Base-by-base conservation (phyloP, 2,888 invertebrate genomes). In the Ormyrus pomaceus region DNA sequence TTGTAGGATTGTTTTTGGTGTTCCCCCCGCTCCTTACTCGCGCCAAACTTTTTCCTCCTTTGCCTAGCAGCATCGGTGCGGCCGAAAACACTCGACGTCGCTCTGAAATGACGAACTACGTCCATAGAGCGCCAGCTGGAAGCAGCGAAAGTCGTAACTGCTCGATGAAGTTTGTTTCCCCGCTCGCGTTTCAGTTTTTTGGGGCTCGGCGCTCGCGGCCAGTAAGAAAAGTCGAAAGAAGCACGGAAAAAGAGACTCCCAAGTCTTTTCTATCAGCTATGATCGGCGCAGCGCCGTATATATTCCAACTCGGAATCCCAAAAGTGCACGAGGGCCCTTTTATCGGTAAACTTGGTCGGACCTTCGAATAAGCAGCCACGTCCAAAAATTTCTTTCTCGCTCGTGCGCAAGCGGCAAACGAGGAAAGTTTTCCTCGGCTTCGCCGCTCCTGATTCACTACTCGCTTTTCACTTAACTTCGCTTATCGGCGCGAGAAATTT, bases 371-470 rank as follows among this genome's bases (percentile, higher is more conserved):
- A 48, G 74, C 19, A 53, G 45, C 8, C 34, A 10, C 45, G 34
- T 51, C 19, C 51, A 13, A 73, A 73, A 61, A 72, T 51, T 61
- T 61, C n/a, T 34, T 7, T 53, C 11, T 51, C 34, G 34, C 34
- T 34, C 19, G 45, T 7, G 71, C 10, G 34, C 56, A 64, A 65
- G 73, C 65, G 62, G 68, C 56, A 77, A 82, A 82, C 80, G 80
- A 80, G 77, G 56, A 78, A 82, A 82, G 58, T 82, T 82, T 81
- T 48, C 11, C 72, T 34, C 19, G 68, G 55, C 46, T 58, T 45
- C 13, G 46, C 56, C 51, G 19, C 46, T 13, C 34, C 34, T 10
- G 59, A 58, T 50, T 59, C 45, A 9, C 59, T 50, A 51, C 76
- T 51, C 55, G 62, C 59, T 77, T 77, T 69, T 66, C 62, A 64